Percentiles rank a stretch among this genome's conserved stretches.
Evolutionary conservation across 30 jellyfish, hydroid and myxozoan species (phyloP).

Genomic region (Aurelia aurita): DNA sequence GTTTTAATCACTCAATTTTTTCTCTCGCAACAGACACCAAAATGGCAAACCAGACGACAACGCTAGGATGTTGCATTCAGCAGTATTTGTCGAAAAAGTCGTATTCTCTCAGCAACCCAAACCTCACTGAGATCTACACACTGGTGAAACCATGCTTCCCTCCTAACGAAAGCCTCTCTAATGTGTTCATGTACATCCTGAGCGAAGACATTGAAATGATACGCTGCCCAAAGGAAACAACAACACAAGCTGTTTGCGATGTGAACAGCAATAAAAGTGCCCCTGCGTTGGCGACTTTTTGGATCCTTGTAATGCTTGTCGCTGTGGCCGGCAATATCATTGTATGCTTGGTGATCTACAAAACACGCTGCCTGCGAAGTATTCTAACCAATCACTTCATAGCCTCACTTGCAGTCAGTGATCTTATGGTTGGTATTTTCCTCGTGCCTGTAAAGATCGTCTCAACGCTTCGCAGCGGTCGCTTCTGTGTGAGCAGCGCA

Average conservation of each 20-base stretch:
- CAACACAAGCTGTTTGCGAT: neutral
- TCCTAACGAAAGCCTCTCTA: constrained; percentile 21
- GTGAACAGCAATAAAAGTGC: constrained; percentile 1
- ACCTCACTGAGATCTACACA: constrained; percentile 26
- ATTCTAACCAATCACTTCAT: constrained; percentile 75
- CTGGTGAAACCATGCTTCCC: constrained; percentile 61
- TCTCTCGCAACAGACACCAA: neutral
- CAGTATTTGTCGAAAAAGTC: neutral
- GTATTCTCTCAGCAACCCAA: constrained; percentile 13
- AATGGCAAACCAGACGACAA: constrained; percentile 23
- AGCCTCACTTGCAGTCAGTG: constrained; percentile 93
- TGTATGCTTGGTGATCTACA: constrained; percentile 70
- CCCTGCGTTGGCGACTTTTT: constrained; percentile 18
- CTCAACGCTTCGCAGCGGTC: constrained; percentile 61
- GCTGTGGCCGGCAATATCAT: constrained; percentile 60
- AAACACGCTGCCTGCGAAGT: constrained; percentile 46
- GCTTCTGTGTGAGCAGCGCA: constrained; percentile 55
- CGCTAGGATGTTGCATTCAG: constrained; percentile 43
- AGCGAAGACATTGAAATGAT: constrained; percentile 10
- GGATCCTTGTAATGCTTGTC: constrained; percentile 61
- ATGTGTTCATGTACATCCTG: constrained; percentile 24
- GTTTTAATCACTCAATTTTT: too few relatives aligned
- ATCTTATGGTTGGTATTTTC: constrained; percentile 74
- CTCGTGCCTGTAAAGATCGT: constrained; percentile 78
- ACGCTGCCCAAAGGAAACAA: constrained; percentile 7